These are phyloP conservation scores for Aphyosemion australe DNA, from an alignment of 2,113 vertebrate genomes.

Conservation along the genomic window DNA sequence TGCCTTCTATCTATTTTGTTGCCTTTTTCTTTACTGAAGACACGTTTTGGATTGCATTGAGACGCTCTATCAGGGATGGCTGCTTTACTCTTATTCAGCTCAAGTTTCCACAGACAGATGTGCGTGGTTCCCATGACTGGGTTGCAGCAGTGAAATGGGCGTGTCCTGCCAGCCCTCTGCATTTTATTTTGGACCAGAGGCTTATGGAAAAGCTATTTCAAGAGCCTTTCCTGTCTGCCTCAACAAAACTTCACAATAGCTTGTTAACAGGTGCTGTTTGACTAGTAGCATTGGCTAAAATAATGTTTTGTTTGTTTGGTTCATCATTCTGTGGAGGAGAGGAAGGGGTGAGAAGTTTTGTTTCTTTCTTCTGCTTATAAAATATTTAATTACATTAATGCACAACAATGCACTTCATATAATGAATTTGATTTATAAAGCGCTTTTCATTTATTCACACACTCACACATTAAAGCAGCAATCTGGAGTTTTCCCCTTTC, in stretches of 20 bases:
- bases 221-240: conserved; percentile 70
- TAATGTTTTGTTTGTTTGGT: conserved; percentile 23
- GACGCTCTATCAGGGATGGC: conserved; percentile 14
- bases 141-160: conserved; percentile 68
- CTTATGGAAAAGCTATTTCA: conserved; percentile 86
- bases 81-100: conserved; percentile 57
- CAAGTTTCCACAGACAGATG: conserved; percentile 66
- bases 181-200: conserved; percentile 79
- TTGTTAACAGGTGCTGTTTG: conserved; percentile 78
- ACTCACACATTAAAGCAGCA: too few relatives aligned
- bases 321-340: neutral
- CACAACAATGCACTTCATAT: too few relatives aligned
- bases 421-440: too few relatives aligned
- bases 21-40: conserved; percentile 31
- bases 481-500: too few relatives aligned
- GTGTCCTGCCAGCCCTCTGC: conserved; percentile 66
- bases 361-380: too few relatives aligned
- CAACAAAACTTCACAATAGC: conserved; percentile 65
- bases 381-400: too few relatives aligned
- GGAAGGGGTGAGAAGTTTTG: neutral
- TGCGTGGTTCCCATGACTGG: conserved; percentile 81
- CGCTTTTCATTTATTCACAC: too few relatives aligned
- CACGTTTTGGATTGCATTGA: conserved; percentile 38
- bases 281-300: conserved; percentile 21
- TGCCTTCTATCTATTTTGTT: neutral